phyloP scores from a whole-genome alignment of 1,140 invertebrate genomes.

The Drosophila gunungcola region DNA sequence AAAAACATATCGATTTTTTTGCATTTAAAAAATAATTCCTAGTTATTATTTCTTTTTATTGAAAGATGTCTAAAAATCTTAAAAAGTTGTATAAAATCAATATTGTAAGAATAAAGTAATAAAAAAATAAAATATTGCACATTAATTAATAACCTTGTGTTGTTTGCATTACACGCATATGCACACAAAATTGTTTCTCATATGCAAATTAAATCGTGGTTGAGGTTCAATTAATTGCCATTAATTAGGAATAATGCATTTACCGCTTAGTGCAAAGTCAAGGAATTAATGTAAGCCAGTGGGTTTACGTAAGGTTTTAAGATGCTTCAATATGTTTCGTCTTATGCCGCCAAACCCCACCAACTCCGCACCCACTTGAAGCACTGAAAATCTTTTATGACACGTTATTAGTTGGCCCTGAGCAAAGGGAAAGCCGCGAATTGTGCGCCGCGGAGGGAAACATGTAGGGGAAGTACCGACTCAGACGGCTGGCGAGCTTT shows the following conservation, averaged over 20 bases:
- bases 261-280: slow-evolving; percentile 24
- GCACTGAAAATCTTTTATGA: slow-evolving; percentile 49
- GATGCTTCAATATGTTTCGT: slow-evolving; percentile 9
- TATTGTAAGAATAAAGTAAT: too few species aligned
- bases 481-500: slow-evolving; percentile 34
- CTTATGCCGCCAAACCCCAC: not conserved
- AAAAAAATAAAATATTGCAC: too few species aligned
- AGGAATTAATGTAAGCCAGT: slow-evolving; percentile 36
- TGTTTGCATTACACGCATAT: not conserved
- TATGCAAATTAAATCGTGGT: not conserved
- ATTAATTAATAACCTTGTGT: not conserved
- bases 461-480: slow-evolving; percentile 3
- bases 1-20: too few species aligned
- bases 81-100: too few species aligned
- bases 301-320: slow-evolving; percentile 8
- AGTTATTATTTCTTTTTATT: too few species aligned
- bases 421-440: slow-evolving; percentile 6
- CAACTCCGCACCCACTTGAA: slow-evolving; percentile 21
- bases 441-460: slow-evolving; percentile 1
- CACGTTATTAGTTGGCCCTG: slow-evolving; percentile 49
- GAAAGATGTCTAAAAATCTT: too few species aligned
- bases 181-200: not conserved
- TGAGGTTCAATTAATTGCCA: slow-evolving; percentile 39
- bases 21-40: too few species aligned
- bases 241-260: slow-evolving; percentile 58